Conservation (phyloP, 2,888 invertebrate genomes). For the Steinernema carpocapsae region DNA sequence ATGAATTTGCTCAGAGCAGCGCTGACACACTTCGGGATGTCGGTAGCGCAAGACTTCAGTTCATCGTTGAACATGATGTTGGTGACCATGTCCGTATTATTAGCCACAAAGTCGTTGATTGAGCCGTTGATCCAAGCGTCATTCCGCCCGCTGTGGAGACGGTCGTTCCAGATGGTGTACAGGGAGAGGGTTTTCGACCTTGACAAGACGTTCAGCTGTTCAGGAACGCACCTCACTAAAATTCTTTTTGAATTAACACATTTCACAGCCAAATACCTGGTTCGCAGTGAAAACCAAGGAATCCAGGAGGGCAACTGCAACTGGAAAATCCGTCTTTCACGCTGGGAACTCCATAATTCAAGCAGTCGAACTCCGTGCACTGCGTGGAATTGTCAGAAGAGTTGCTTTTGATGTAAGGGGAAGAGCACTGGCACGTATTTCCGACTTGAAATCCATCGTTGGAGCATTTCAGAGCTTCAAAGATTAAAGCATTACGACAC, state of each 20-base stretch:
- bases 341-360: slow-evolving; percentile 28
- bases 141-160: neutral
- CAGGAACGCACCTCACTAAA: slow-evolving; percentile 3
- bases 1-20: neutral
- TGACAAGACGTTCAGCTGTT: neutral
- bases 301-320: slow-evolving; percentile 37
- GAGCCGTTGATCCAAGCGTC: neutral
- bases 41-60: neutral
- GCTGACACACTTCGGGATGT: neutral
- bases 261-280: slow-evolving; percentile 26
- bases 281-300: slow-evolving; percentile 39
- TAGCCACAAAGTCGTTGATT: neutral
- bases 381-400: neutral
- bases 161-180: neutral
- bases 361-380: slow-evolving; percentile 30
- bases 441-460: slow-evolving; percentile 35
- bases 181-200: neutral
- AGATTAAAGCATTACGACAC: neutral
- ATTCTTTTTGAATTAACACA: neutral
- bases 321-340: neutral
- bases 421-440: slow-evolving; percentile 13
- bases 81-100: neutral
- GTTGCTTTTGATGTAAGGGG: neutral
- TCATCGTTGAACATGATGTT: slow-evolving; percentile 22
- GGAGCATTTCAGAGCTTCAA: slow-evolving; percentile 8